Evolutionary conservation across 2,113 vertebrate genomes (phyloP).

Genomic region (Thinocorus orbignyianus): DNA sequence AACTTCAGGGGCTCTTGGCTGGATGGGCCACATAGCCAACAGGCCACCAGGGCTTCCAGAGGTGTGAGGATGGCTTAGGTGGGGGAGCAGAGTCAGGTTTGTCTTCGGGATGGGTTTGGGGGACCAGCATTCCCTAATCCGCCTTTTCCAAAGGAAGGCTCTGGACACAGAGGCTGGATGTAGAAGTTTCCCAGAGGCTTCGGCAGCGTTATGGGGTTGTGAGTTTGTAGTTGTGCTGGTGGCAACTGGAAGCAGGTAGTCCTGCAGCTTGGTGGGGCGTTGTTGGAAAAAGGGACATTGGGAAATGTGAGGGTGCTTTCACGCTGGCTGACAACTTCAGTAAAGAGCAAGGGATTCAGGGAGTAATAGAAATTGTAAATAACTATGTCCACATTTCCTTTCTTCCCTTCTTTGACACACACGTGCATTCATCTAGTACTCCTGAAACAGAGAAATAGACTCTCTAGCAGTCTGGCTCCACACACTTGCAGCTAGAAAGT

Average conservation of each 20-base stretch:
- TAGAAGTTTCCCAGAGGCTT: background rate
- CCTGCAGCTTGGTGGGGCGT: background rate
- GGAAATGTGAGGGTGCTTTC: background rate
- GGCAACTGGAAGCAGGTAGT: background rate
- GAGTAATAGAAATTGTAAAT: background rate
- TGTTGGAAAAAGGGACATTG: rapidly evolving
- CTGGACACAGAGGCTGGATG: rapidly evolving
- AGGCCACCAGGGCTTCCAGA: conserved; percentile 7
- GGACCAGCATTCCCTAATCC: rapidly evolving
- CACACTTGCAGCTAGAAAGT: background rate
- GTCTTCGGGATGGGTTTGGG: background rate
- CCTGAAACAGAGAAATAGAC: background rate
- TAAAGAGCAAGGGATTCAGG: background rate
- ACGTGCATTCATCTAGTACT: background rate
- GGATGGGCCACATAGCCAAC: conserved; percentile 13
- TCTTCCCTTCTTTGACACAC: background rate
- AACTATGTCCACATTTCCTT: background rate
- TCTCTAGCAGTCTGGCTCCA: background rate
- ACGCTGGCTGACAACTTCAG: background rate
- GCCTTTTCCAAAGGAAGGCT: background rate
- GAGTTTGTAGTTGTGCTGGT: rapidly evolving
- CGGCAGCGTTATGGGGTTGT: background rate
- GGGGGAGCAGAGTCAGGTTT: background rate
- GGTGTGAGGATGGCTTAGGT: background rate
- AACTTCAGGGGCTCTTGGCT: conserved; percentile 64